These are phyloP conservation scores for Tanypteryx hageni DNA, from an alignment of 2,888 invertebrate species.

Conservation along the genomic window DNA sequence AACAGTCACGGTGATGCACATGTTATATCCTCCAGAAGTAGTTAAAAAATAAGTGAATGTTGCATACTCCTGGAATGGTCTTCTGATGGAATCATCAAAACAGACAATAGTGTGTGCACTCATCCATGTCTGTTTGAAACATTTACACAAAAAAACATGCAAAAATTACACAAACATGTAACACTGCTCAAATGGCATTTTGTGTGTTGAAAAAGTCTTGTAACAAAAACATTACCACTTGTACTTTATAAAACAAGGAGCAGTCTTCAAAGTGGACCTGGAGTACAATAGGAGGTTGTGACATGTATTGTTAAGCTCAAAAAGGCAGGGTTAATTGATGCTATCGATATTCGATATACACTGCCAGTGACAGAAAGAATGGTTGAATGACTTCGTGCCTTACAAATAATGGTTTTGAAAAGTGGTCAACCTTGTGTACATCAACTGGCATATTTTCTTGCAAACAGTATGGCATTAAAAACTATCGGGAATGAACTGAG, in stretches of 20 bases:
- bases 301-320: neutral
- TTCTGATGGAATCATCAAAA: too few relatives aligned
- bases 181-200: neutral
- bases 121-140: neutral
- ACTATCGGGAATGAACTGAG: neutral
- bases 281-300: conserved; percentile 12
- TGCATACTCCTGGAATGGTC: too few relatives aligned
- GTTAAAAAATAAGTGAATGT: too few relatives aligned
- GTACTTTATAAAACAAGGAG: conserved; percentile 36
- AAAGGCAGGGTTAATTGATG: neutral
- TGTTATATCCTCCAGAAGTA: too few relatives aligned
- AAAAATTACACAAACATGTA: conserved; percentile 39
- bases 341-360: neutral
- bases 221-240: conserved; percentile 39
- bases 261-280: conserved; percentile 33
- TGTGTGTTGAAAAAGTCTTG: conserved; percentile 9
- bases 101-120: neutral
- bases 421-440: too few relatives aligned
- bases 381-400: too few relatives aligned
- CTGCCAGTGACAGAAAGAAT: neutral
- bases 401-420: too few relatives aligned
- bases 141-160: conserved; percentile 34
- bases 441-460: too few relatives aligned
- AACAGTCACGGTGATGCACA: too few relatives aligned
- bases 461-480: too few relatives aligned